Percentiles rank a stretch among this genome's conserved stretches.
Evolutionary conservation across 2,113 vertebrate genomes (phyloP).

Genomic region (Chionis minor): DNA sequence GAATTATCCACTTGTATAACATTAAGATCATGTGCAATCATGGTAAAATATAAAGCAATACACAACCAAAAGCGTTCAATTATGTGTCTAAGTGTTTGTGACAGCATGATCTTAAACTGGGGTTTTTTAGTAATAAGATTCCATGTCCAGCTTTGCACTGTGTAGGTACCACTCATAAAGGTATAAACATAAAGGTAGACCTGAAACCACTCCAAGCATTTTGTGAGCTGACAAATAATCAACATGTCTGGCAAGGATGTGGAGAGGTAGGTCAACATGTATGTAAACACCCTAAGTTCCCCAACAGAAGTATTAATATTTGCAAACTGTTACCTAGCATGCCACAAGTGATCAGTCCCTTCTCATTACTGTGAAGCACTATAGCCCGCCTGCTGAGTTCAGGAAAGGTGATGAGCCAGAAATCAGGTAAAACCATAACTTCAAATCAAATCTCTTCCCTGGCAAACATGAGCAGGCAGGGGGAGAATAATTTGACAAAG

Average conservation of each 20-base stretch:
- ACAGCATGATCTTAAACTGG: not conserved
- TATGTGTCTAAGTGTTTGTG: not conserved
- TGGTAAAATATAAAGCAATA: not conserved
- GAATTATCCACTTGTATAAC: not conserved
- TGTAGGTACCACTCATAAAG: not conserved
- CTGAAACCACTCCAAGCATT: not conserved
- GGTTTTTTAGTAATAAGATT: not conserved
- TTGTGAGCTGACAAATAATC: not conserved
- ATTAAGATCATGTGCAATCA: not conserved
- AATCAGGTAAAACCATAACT: not conserved
- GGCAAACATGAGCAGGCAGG: not conserved
- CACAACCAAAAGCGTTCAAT: not conserved
- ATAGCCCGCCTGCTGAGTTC: not conserved
- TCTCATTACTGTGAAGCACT: not conserved
- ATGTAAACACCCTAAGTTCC: not conserved
- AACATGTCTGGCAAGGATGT: not conserved
- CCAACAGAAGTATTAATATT: not conserved
- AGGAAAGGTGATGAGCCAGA: not conserved
- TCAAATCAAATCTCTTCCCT: not conserved
- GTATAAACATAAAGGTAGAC: not conserved
- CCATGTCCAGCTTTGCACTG: not conserved
- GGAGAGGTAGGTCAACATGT: not conserved
- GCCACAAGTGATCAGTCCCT: not conserved
- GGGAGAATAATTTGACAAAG: not conserved
- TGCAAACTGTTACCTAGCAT: not conserved